Percentiles rank a stretch among this genome's conserved stretches.
phyloP scores from a whole-genome alignment of 2,888 invertebrate genomes.

The Mesoligia furuncula region DNA sequence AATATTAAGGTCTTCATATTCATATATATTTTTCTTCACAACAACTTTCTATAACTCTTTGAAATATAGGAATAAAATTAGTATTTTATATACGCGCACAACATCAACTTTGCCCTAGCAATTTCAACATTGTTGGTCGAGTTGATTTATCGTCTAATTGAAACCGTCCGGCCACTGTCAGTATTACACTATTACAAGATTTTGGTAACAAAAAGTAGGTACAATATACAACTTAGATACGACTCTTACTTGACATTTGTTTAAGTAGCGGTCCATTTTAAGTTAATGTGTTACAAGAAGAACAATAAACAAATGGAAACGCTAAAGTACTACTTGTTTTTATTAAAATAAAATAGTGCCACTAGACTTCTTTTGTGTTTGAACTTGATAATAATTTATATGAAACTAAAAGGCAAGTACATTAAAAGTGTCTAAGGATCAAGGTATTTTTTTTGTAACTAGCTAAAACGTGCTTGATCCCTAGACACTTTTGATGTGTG shows the following conservation, averaged over 20 bases:
- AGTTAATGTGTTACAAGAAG: slow-evolving; percentile 19
- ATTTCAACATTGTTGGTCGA: slow-evolving; percentile 13
- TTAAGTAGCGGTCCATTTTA: slow-evolving; percentile 25
- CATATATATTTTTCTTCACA: not conserved
- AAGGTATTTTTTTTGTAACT: too few relatives aligned
- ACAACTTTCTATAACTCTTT: not conserved
- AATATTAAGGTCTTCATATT: not conserved
- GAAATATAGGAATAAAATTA: not conserved
- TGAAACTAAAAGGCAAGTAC: slow-evolving; percentile 6
- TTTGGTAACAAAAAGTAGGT: slow-evolving; percentile 14
- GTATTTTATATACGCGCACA: not conserved
- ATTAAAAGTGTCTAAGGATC: not conserved
- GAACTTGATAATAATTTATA: slow-evolving; percentile 1
- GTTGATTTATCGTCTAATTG: slow-evolving; percentile 17
- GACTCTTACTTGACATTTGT: slow-evolving; percentile 19
- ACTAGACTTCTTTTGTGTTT: slow-evolving; percentile 16
- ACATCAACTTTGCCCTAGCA: not conserved
- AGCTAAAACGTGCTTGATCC: not conserved
- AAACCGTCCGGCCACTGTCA: not conserved
- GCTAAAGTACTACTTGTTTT: slow-evolving; percentile 11
- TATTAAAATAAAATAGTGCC: not conserved
- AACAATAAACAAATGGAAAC: slow-evolving; percentile 25
- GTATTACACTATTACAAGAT: slow-evolving; percentile 3
- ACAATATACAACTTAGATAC: slow-evolving; percentile 4
- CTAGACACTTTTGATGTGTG: not conserved